A percentile compares a stretch with the other conserved stretches of the same genome.
These are phyloP conservation scores for Diorhabda sublineata DNA, from an alignment of 1,140 invertebrate species.

Conservation along the genomic window DNA sequence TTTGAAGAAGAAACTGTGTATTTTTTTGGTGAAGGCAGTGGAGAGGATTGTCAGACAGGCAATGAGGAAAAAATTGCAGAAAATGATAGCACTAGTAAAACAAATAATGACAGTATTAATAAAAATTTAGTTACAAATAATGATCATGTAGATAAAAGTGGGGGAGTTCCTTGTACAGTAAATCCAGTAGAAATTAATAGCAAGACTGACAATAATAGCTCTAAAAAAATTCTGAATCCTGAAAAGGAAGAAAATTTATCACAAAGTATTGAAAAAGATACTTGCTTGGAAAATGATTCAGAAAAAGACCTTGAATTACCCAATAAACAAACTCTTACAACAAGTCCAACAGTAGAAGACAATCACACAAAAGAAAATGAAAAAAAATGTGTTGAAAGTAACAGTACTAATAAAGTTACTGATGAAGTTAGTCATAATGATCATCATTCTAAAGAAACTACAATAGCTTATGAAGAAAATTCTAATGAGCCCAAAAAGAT, in stretches of 20 bases:
- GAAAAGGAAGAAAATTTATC: neutral
- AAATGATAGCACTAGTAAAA: constrained; percentile 2
- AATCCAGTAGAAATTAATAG: constrained; percentile 24
- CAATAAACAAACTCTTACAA: no score
- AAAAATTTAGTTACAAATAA: constrained; percentile 12
- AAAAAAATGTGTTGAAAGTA: no score
- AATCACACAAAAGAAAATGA: no score
- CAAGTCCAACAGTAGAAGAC: no score
- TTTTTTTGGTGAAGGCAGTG: constrained; percentile 67
- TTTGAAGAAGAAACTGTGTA: constrained; percentile 72
- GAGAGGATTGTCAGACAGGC: constrained; percentile 53
- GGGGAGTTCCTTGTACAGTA: constrained; percentile 17
- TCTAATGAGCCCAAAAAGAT: neutral
- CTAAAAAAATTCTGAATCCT: constrained; percentile 6
- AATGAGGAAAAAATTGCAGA: constrained; percentile 27
- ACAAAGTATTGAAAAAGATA: no score
- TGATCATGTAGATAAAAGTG: constrained; percentile 5
- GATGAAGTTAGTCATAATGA: no score
- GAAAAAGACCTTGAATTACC: no score
- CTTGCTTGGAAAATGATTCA: no score
- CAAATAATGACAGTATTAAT: constrained; percentile 17
- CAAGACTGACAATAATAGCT: constrained; percentile 29
- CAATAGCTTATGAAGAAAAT: no score
- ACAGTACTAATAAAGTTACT: no score
- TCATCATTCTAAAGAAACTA: no score